Conservation (phyloP, 2,888 invertebrate species). For the Antheraea assamensis region DNA sequence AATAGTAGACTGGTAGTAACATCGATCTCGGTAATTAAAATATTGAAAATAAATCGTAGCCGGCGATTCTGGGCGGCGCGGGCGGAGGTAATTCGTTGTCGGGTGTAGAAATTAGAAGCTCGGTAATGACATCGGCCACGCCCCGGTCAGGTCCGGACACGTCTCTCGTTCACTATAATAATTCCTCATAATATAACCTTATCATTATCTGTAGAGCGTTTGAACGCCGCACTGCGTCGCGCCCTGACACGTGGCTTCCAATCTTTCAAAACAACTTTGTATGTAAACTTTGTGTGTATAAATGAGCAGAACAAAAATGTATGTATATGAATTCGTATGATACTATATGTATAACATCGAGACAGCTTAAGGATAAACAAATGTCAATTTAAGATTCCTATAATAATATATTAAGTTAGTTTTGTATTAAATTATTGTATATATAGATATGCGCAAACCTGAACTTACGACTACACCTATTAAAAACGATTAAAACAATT, state of each 20-base stretch:
- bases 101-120: conserved; percentile 24
- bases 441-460: no score
- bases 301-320: no score
- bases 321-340: no score
- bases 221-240: background rate
- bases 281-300: no score
- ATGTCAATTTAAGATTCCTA: no score
- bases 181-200: background rate
- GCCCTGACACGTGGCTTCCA: background rate
- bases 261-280: no score
- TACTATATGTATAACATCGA: no score
- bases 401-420: no score
- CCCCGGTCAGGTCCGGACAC: conserved; percentile 1
- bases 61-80: background rate
- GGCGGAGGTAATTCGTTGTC: background rate
- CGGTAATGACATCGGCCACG: conserved; percentile 23
- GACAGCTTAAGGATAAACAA: no score
- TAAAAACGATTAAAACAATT: no score
- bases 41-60: conserved; percentile 9
- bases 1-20: conserved; percentile 3
- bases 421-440: no score
- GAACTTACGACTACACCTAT: no score
- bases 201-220: background rate
- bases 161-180: background rate
- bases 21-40: background rate